Evolutionary conservation across 2,888 invertebrate species (phyloP).

Genomic region (Ctenicera cuprea): DNA sequence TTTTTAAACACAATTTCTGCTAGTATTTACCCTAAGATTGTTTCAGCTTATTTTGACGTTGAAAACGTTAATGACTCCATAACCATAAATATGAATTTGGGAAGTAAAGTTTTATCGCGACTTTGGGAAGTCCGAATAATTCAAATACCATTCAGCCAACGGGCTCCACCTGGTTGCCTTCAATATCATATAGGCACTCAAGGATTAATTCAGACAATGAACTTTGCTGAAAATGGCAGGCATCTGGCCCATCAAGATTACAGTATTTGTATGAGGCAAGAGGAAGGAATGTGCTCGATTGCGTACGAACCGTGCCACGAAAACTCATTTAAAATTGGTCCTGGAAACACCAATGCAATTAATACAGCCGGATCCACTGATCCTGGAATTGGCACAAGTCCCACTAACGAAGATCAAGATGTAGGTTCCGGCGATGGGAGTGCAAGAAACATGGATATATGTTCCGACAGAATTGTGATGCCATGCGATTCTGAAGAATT

Average conservation of each 20-base stretch:
- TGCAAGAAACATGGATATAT: constrained; percentile 72
- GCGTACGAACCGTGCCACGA: constrained; percentile 85
- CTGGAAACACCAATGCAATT: constrained; percentile 57
- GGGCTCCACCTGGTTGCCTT: constrained; percentile 86
- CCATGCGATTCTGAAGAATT: constrained; percentile 91
- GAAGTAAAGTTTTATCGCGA: constrained; percentile 79
- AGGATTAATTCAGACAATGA: constrained; percentile 84
- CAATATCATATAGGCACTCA: constrained; percentile 81
- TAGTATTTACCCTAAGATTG: neutral
- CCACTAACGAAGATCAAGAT: constrained; percentile 35
- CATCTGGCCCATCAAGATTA: constrained; percentile 88
- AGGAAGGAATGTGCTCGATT: constrained; percentile 83
- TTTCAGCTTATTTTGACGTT: constrained; percentile 82
- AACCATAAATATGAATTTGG: constrained; percentile 75
- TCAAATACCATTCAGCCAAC: constrained; percentile 85
- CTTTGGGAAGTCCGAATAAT: constrained; percentile 87
- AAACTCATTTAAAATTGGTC: constrained; percentile 85
- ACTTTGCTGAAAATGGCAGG: constrained; percentile 88
- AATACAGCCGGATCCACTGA: constrained; percentile 2
- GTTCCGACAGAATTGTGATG: constrained; percentile 84
- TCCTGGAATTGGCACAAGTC: constrained; percentile 6
- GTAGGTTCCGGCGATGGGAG: constrained; percentile 53
- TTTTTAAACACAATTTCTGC: too few relatives aligned
- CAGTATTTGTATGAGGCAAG: constrained; percentile 83
- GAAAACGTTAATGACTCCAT: constrained; percentile 74